Evolutionary conservation across 1,140 invertebrate species (phyloP).

Genomic region (Globodera rostochiensis): DNA sequence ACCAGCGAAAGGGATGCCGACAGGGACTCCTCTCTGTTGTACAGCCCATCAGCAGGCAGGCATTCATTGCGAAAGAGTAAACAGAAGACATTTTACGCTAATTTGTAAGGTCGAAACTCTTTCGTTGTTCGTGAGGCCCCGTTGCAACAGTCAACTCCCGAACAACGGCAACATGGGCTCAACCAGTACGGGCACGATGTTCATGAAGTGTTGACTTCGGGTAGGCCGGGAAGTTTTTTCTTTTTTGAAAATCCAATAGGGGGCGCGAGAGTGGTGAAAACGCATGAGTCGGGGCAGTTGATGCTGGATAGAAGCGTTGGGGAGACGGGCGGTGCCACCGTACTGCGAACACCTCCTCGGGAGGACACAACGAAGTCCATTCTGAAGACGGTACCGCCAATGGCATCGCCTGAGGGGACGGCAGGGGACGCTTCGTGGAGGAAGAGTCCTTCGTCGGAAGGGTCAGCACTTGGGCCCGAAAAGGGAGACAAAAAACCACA

Average conservation of each 20-base stretch:
- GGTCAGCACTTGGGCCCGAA: not conserved
- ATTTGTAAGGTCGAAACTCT: constrained; percentile 26
- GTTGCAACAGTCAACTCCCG: constrained; percentile 26
- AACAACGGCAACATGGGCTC: constrained; percentile 38
- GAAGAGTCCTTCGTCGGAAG: constrained; percentile 19
- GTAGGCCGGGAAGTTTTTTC: not conserved
- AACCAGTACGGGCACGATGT: constrained; percentile 63
- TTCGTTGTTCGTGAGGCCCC: constrained; percentile 24
- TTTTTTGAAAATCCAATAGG: constrained; percentile 30
- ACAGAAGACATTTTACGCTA: constrained; percentile 16
- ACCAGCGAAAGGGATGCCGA: constrained; percentile 60
- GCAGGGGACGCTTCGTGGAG: constrained; percentile 4
- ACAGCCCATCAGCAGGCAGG: constrained; percentile 24
- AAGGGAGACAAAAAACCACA: not conserved
- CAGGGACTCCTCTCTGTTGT: constrained; percentile 55
- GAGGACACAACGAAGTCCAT: constrained; percentile 12
- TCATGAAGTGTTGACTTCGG: constrained; percentile 51
- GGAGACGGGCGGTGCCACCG: not conserved
- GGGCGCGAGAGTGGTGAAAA: constrained; percentile 56
- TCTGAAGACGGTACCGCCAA: constrained; percentile 4
- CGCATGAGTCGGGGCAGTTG: constrained; percentile 55
- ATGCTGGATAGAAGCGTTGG: constrained; percentile 15
- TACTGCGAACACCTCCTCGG: not conserved
- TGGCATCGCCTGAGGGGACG: not conserved
- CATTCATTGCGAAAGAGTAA: not conserved